These are phyloP conservation scores for Panthera uncia DNA, from an alignment of 2,113 vertebrate species.

Conservation along the genomic window DNA sequence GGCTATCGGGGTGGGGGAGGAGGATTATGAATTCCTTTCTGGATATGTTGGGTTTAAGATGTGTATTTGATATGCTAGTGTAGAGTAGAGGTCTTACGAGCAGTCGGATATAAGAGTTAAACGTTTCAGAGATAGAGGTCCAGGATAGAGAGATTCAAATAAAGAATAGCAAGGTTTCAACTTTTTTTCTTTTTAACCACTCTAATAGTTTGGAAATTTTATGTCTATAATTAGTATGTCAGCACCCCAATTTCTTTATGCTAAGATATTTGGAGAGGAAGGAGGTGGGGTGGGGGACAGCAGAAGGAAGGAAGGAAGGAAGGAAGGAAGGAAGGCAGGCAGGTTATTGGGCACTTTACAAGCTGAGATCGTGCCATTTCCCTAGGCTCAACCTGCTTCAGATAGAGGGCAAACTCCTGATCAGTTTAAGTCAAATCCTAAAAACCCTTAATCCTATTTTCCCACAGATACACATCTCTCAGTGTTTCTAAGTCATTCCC, in stretches of 20 bases:
- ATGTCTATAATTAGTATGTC: slow-evolving; percentile 19
- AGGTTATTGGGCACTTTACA: neutral
- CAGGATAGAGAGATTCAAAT: slow-evolving; percentile 25
- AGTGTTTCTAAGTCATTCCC: slow-evolving; percentile 42
- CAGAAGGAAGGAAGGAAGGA: neutral
- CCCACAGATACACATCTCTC: neutral
- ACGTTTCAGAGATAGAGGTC: neutral
- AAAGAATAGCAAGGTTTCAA: neutral
- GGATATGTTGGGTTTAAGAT: neutral
- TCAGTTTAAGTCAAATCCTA: neutral
- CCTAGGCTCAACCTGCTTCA: neutral
- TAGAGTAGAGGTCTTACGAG: neutral
- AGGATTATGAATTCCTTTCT: neutral
- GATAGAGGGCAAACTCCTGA: neutral
- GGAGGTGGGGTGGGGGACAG: neutral
- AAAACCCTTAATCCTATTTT: slow-evolving; percentile 40
- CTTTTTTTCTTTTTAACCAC: neutral
- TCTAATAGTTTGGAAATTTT: slow-evolving; percentile 43
- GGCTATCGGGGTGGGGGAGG: neutral
- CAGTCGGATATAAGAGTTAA: neutral
- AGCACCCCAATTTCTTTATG: neutral
- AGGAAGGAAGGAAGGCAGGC: neutral
- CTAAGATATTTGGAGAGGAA: slow-evolving; percentile 20
- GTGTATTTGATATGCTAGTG: neutral
- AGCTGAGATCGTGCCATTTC: neutral